phyloP scores from a whole-genome alignment of 2,888 invertebrate species.

The Aporophyla lueneburgensis region DNA sequence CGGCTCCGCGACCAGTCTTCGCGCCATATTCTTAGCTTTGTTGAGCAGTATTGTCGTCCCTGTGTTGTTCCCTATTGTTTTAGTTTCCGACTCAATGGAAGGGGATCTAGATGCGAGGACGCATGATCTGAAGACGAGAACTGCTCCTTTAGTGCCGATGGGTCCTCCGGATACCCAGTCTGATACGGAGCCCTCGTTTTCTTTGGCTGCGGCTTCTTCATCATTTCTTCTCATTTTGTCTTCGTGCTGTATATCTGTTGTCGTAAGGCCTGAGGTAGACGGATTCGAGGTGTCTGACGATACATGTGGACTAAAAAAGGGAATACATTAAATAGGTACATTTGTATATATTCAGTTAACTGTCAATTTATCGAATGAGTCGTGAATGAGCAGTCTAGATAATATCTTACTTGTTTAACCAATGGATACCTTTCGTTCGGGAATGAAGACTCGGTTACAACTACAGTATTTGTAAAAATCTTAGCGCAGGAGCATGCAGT shows the following conservation, averaged over 20 bases:
- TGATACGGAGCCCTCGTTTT: conserved; percentile 80
- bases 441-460: background rate
- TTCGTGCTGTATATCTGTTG: conserved; percentile 70
- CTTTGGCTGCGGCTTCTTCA: conserved; percentile 74
- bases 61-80: conserved; percentile 84
- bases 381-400: conserved; percentile 11
- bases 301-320: conserved; percentile 88
- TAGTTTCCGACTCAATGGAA: conserved; percentile 87
- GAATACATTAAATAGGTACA: conserved; percentile 3
- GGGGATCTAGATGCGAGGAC: conserved; percentile 89
- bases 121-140: conserved; percentile 93
- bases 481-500: conserved; percentile 22
- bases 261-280: conserved; percentile 87
- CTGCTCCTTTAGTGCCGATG: conserved; percentile 92
- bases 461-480: conserved; percentile 2
- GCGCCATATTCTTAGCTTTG: conserved; percentile 88
- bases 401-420: conserved; percentile 14
- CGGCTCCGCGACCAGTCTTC: conserved; percentile 84
- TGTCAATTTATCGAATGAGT: conserved; percentile 11
- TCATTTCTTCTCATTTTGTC: conserved; percentile 87
- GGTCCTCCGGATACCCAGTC: conserved; percentile 91
- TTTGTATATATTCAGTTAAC: background rate
- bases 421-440: background rate
- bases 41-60: conserved; percentile 85
- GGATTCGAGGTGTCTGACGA: conserved; percentile 85